Base-by-base conservation (phyloP, 1,140 invertebrate genomes). In the Drosophila bifasciata region DNA sequence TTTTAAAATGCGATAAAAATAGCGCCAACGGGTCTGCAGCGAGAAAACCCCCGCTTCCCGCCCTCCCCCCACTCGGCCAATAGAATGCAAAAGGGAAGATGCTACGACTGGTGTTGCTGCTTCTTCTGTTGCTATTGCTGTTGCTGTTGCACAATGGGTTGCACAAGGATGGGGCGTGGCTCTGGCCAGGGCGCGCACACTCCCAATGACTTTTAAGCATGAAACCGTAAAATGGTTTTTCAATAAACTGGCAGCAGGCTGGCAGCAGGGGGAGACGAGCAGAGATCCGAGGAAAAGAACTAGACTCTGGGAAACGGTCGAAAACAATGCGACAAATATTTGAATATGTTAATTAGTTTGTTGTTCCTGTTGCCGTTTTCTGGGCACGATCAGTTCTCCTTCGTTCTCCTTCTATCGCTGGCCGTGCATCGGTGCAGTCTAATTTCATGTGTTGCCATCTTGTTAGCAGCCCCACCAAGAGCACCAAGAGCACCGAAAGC, bases 1-100 rank as follows among this genome's bases (percentile, higher is more conserved):
- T 88, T 86, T 86, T 86, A 86, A 86, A 86, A 86, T 86, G 81
- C 81, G 81, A 86, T 86, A 86, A 86, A 86, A 86, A 86, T 86
- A 86, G 81, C 83, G 81, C 81, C 81, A 86, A 88, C 49, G 72
- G 81, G 84, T 81, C 77, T 69, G 43, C 23, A 56, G 32, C 52
- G 41, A 17, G 56, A 52, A 46, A 48, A 28, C 43, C 17, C 36
- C 51, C 63, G n/a, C n/a, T n/a, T n/a, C n/a, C n/a, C n/a, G n/a
- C n/a, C n/a, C n/a, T n/a, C n/a, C n/a, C n/a, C n/a, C n/a, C n/a
- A n/a, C n/a, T n/a, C n/a, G n/a, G n/a, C n/a, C n/a, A n/a, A 56
- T 9, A 67, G 52, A 61, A 64, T 36, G 32, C 11, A 36, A 36
- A 36, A 36, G 32, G 28, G 69, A 72, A 67, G 69, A 72, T 53